These are phyloP conservation scores for Cladorhizidae sp. DNA, from an alignment of 37 sponge, comb jelly and placozoan genomes.

Conservation along the genomic window DNA sequence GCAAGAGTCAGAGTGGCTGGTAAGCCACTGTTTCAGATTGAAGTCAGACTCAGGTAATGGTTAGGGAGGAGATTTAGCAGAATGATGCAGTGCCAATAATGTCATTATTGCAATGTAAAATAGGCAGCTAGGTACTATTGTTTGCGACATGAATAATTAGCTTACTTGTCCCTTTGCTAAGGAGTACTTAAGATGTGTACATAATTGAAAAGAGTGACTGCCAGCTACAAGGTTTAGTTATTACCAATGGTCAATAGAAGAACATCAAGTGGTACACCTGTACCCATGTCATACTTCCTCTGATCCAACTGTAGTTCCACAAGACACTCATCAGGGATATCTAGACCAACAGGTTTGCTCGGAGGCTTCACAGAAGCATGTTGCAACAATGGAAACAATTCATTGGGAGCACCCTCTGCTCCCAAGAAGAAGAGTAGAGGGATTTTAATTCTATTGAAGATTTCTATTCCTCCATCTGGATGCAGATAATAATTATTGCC, in stretches of 20 bases:
- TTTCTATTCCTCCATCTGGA: not conserved
- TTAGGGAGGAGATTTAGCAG: no score
- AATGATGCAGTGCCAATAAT: no score
- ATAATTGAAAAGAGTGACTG: no score
- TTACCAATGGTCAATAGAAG: not conserved
- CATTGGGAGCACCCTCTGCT: conserved; percentile 61
- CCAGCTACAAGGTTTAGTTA: no score
- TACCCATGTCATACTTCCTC: not conserved
- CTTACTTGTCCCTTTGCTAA: no score
- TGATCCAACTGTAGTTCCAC: not conserved
- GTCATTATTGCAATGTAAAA: no score
- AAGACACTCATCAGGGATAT: conserved; percentile 5
- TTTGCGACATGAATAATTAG: no score
- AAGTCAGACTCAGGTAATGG: no score
- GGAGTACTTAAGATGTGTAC: no score
- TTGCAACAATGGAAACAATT: conserved; percentile 5
- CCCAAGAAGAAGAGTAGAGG: conserved; percentile 42
- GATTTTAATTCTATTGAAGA: conserved; percentile 31
- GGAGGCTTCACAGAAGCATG: not conserved
- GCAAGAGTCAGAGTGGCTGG: no score
- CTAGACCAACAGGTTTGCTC: not conserved
- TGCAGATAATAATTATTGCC: conserved; percentile 11
- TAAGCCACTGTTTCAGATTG: no score
- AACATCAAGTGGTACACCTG: not conserved
- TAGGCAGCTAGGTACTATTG: no score